Evolutionary conservation across 2,888 invertebrate species (phyloP), one percentile per base, ranked within the genome.

Genomic region (Pollenia labialis): DNA sequence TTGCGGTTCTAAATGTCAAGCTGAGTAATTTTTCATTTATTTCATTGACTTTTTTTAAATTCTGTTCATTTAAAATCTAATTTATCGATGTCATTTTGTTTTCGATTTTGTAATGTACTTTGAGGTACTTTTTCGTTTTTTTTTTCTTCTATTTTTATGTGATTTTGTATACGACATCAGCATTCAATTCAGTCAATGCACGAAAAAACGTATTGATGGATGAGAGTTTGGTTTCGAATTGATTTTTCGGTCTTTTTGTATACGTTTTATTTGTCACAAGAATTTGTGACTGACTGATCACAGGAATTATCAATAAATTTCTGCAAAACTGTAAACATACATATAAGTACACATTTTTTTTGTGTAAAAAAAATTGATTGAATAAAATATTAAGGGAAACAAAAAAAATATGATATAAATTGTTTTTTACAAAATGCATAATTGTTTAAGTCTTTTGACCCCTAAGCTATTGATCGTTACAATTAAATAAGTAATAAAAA

Each of bases 41-140:
- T 84, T 77, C 58, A 72, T 76, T 71, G 66, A 76, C 56, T 75
- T 74, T 54, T 74, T 68, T 32, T 14, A 1, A 7, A 14, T 66
- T 40, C 3, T 62, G 9, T 75, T 68, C 32, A 3, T 58, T 83
- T 72, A 48, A 72, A 84, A 44, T 80, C 40, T 46, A 69, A 69
- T 75, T 85, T 80, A 48, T 80, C 18, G 60, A 9, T 85, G 69
- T 75, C 46, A 75, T 58, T 84, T 72, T 54, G 68, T 77, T 66
- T 75, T 74, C 32, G 44, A 69, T 60, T 75, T 46, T 52, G 50
- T 52, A 60, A 16, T n/a, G 60, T 66, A 48, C 56, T 46, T 69
- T 76, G 16, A 9, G 40, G 2, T 48, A 48, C 14, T 54, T 79
- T 14, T 58, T n/a, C 18, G 32, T 32, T 6, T 6, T 32, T 32